Percentiles rank a stretch among this genome's conserved stretches.
phyloP scores from a whole-genome alignment of 2,888 invertebrate species.

The Pterostichus madidus region DNA sequence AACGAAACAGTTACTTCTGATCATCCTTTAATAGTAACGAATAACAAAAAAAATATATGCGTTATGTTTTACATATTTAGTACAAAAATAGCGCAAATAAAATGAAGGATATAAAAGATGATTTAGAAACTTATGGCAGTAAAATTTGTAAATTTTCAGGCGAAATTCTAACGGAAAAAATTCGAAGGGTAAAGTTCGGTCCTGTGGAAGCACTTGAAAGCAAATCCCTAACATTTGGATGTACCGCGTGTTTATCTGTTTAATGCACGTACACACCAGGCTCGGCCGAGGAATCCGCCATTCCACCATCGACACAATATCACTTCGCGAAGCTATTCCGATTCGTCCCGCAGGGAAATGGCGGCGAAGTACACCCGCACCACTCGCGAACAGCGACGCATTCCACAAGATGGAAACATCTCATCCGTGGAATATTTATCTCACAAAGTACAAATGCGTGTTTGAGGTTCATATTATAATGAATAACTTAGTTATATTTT shows the following conservation, averaged over 20 bases:
- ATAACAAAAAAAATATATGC: no score
- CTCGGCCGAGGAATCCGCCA: neutral
- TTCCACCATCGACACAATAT: conserved; percentile 5
- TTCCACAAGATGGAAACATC: neutral
- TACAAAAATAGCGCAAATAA: no score
- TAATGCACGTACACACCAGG: conserved; percentile 28
- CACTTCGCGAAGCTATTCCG: conserved; percentile 13
- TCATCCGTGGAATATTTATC: conserved; percentile 1
- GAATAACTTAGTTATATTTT: conserved; percentile 2
- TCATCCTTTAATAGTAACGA: no score
- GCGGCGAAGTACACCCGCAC: no score
- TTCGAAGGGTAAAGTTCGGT: neutral
- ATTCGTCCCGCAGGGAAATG: conserved; percentile 27
- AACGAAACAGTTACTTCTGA: no score
- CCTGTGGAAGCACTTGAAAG: neutral
- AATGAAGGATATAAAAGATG: no score
- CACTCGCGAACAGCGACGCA: no score
- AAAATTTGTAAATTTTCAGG: neutral
- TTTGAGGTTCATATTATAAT: neutral
- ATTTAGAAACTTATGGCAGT: neutral
- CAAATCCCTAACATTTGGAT: neutral
- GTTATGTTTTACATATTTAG: no score
- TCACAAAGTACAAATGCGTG: neutral
- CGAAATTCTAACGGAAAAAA: neutral
- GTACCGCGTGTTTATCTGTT: conserved; percentile 17